Evolutionary conservation across 2,888 invertebrate species (phyloP).

Genomic region (Dorcus hopei): DNA sequence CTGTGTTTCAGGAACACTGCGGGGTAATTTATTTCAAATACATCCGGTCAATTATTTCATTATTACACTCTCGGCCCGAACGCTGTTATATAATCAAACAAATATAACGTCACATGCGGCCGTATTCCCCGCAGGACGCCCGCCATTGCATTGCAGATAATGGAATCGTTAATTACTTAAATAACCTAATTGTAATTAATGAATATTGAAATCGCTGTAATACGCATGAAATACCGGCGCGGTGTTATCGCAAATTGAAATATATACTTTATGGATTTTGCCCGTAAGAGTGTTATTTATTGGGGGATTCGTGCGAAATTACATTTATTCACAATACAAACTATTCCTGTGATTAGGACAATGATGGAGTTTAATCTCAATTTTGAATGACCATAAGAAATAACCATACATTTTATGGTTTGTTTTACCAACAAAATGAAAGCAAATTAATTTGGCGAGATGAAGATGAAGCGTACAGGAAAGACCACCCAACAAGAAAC

Average conservation of each 20-base stretch:
- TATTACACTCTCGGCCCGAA: background rate
- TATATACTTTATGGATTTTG: conserved; percentile 7
- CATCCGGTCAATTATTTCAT: background rate
- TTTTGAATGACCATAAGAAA: no score
- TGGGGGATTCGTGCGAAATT: no score
- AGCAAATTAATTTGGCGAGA: background rate
- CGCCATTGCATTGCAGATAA: conserved; percentile 20
- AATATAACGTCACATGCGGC: conserved; percentile 1
- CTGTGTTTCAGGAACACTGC: no score
- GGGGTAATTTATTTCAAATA: background rate
- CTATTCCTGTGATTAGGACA: no score
- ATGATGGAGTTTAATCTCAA: no score
- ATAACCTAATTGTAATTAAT: conserved; percentile 21
- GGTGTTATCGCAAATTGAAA: conserved; percentile 2
- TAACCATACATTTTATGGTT: no score
- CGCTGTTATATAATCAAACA: background rate
- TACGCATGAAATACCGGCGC: background rate
- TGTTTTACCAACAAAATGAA: background rate
- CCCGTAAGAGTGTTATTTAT: background rate
- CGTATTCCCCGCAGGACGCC: conserved; percentile 5
- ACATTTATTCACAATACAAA: no score
- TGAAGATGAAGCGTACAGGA: background rate
- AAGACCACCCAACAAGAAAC: background rate
- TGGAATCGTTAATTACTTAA: conserved; percentile 24
- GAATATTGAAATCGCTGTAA: conserved; percentile 12